Evolutionary conservation across 1,140 invertebrate species (phyloP).

Genomic region (Megalopta genalis): DNA sequence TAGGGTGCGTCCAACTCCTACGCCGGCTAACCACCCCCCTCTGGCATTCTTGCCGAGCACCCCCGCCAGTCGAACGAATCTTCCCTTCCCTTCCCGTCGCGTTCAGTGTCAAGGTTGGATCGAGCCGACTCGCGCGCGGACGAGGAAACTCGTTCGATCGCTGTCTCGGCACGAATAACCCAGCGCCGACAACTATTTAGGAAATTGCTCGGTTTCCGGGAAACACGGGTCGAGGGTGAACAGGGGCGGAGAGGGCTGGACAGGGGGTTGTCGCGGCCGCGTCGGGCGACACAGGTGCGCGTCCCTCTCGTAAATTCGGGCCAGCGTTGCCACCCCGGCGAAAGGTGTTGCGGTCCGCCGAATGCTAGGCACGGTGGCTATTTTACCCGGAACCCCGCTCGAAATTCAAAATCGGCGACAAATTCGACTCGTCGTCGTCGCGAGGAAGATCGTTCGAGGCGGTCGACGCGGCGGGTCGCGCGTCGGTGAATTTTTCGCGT

Average conservation of each 20-base stretch:
- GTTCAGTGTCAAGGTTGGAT: slow-evolving; percentile 74
- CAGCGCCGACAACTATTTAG: slow-evolving; percentile 10
- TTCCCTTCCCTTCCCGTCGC: slow-evolving; percentile 23
- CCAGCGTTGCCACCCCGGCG: neutral
- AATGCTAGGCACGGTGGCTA: neutral
- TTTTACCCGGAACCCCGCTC: too few relatives aligned
- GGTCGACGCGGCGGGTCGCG: neutral
- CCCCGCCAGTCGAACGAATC: slow-evolving; percentile 45
- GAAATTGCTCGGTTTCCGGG: slow-evolving; percentile 22
- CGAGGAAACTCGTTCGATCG: slow-evolving; percentile 37
- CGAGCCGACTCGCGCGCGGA: slow-evolving; percentile 39
- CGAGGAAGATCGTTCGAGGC: neutral
- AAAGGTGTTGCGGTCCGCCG: slow-evolving; percentile 14
- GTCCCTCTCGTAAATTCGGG: neutral
- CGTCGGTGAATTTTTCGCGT: slow-evolving; percentile 37
- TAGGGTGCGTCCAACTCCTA: slow-evolving; percentile 52
- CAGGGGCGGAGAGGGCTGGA: too few relatives aligned
- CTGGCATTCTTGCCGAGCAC: neutral
- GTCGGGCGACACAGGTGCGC: neutral
- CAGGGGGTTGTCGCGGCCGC: neutral
- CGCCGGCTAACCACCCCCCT: slow-evolving; percentile 25
- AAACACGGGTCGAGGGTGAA: neutral
- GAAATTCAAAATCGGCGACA: too few relatives aligned
- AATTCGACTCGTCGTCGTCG: too few relatives aligned
- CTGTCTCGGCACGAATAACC: slow-evolving; percentile 28